These are phyloP conservation scores for Volucella inflata DNA, from an alignment of 2,888 invertebrate genomes.

Conservation along the genomic window DNA sequence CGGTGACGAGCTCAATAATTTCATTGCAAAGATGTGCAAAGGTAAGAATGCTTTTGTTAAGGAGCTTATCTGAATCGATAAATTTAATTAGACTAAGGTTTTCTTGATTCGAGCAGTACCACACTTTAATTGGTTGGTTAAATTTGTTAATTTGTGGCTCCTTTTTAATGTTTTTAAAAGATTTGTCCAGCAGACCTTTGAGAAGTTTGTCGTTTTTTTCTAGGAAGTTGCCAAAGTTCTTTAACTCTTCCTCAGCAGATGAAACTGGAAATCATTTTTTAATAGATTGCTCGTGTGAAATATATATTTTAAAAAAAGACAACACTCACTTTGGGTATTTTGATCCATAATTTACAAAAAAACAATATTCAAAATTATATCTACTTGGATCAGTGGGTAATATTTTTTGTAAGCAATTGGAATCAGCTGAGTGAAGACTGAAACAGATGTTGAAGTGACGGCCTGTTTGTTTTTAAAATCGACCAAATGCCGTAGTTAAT, in stretches of 20 bases:
- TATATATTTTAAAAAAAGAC: neutral
- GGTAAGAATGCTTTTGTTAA: slow-evolving; percentile 91
- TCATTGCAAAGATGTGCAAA: slow-evolving; percentile 92
- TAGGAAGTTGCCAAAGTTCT: slow-evolving; percentile 80
- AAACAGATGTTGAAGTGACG: neutral
- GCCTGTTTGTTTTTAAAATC: slow-evolving; percentile 15
- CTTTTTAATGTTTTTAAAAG: slow-evolving; percentile 14
- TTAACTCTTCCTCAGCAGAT: slow-evolving; percentile 81
- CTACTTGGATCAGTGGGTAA: neutral
- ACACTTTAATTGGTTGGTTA: slow-evolving; percentile 77
- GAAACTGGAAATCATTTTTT: slow-evolving; percentile 74
- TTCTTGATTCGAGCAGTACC: slow-evolving; percentile 84
- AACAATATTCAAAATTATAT: neutral
- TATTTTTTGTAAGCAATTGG: slow-evolving; percentile 44
- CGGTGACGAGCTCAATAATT: slow-evolving; percentile 87
- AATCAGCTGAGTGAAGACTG: slow-evolving; percentile 20
- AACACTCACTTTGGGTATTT: slow-evolving; percentile 55
- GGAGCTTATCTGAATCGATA: slow-evolving; percentile 91
- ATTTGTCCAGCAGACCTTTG: slow-evolving; percentile 74
- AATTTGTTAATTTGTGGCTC: slow-evolving; percentile 55
- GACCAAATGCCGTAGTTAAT: neutral
- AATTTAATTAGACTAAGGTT: slow-evolving; percentile 88
- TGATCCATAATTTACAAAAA: slow-evolving; percentile 56
- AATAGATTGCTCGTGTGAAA: neutral
- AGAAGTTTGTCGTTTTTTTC: slow-evolving; percentile 79